Percentiles rank a stretch among this genome's conserved stretches.
phyloP scores from a whole-genome alignment of 2,113 vertebrate genomes.

The Azemiops feae region DNA sequence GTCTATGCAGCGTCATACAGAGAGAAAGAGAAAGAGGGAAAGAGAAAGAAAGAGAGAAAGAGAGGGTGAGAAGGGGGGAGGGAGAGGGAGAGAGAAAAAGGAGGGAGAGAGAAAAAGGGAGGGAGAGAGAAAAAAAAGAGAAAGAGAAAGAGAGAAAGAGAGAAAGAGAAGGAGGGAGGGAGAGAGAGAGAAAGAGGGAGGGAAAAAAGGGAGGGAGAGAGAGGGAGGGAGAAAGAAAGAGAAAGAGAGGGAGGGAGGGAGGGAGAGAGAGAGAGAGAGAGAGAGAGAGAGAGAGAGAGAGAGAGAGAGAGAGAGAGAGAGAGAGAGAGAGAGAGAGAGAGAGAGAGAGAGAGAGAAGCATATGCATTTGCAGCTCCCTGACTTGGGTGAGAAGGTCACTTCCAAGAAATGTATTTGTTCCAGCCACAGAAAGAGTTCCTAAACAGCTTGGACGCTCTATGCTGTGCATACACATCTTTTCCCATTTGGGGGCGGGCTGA shows the following conservation, averaged over 20 bases:
- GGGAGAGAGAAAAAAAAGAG: background rate
- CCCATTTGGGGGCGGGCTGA: background rate
- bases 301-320: too few species aligned
- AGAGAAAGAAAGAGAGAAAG: constrained; percentile 33
- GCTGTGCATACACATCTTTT: background rate
- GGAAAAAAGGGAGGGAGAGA: too few species aligned
- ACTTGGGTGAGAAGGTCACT: constrained; percentile 56
- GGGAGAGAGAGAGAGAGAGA: too few species aligned
- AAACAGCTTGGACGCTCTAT: background rate
- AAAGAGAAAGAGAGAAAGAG: too few species aligned
- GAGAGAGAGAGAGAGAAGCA: constrained; percentile 31
- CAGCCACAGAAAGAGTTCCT: background rate
- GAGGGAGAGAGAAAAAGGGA: background rate
- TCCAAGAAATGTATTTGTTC: constrained; percentile 7
- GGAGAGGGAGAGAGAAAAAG: constrained; percentile 26
- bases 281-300: too few species aligned
- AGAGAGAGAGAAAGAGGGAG: too few species aligned
- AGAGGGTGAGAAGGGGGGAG: too few species aligned
- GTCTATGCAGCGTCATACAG: constrained; percentile 48
- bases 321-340: too few species aligned
- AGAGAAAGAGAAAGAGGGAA: too few species aligned
- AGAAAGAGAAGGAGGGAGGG: too few species aligned
- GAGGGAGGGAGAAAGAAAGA: too few species aligned
- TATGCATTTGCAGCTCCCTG: constrained; percentile 40
- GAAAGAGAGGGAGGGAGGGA: too few species aligned